These are phyloP conservation scores for Hydrocynus forskahlii DNA, from an alignment of 2,797 vertebrate species.

Conservation along the genomic window DNA sequence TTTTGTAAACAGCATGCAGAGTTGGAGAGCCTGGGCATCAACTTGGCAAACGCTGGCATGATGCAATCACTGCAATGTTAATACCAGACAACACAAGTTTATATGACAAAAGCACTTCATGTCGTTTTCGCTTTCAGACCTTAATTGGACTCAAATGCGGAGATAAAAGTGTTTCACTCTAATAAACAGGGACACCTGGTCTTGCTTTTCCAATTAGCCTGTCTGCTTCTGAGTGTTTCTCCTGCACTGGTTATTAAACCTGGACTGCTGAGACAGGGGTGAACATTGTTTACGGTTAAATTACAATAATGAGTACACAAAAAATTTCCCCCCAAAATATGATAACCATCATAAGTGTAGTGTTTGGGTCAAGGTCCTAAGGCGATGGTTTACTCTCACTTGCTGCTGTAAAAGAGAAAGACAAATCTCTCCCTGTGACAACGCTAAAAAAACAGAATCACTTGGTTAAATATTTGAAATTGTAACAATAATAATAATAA, in stretches of 20 bases:
- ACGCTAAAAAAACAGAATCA: slow-evolving; percentile 16
- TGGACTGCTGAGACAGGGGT: background rate
- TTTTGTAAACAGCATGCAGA: slow-evolving; percentile 19
- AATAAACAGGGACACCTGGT: background rate
- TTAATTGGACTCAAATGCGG: background rate
- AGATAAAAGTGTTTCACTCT: background rate
- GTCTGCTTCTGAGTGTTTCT: background rate
- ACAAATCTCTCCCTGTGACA: background rate
- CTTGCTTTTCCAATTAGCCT: background rate
- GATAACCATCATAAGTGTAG: background rate
- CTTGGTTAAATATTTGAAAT: background rate
- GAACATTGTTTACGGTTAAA: background rate
- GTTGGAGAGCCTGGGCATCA: slow-evolving; percentile 4
- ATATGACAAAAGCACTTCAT: background rate
- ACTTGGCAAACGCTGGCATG: background rate
- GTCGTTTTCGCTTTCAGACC: background rate
- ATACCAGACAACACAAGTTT: slow-evolving; percentile 8
- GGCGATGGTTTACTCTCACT: background rate
- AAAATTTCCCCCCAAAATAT: background rate
- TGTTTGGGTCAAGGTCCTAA: background rate
- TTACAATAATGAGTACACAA: background rate
- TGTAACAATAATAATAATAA: slow-evolving; percentile 39
- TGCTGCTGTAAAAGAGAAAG: slow-evolving; percentile 19
- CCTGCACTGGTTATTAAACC: background rate
- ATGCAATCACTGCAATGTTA: slow-evolving; percentile 17